Evolutionary conservation across 2,797 vertebrate genomes (phyloP), one percentile per base, ranked within the genome.

Genomic region (Takifugu ocellatus): DNA sequence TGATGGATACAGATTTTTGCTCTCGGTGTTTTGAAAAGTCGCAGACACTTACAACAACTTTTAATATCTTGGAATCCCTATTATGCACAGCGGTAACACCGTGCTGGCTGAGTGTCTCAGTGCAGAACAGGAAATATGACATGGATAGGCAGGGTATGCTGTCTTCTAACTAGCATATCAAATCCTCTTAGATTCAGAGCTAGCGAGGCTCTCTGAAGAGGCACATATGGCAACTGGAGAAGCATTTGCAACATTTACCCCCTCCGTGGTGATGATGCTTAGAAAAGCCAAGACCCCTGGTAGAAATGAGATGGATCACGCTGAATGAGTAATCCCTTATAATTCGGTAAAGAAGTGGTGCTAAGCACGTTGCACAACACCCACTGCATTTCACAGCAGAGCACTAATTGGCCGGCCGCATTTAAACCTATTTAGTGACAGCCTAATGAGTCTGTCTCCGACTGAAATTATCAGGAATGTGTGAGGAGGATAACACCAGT

Each of bases 371-470:
- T 72, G 75, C 78, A 77, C 83, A 86, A 89, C 86, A 89, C 86
- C 84, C 78, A 84, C 83, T 68, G 85, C 84, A 87, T 85, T 75
- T 87, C 87, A 83, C 90, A 89, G 90, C 87, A 76, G 81, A 83
- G 77, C 74, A 78, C 85, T 92, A 92, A 92, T 91, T 91, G 89
- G 89, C 81, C 67, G 74, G 79, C 70, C 85, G 83, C 81, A 87
- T 90, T 92, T 90, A 90, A 91, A 86, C 84, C 86, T 79, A 81
- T 89, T 90, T 88, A 89, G 87, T 82, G 86, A 88, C 84, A 87
- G 84, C 80, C 82, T 90, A 92, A 90, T 90, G 88, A 91, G 85
- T 84, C 76, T 72, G 82, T 78, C 83, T 87, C 72, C 68, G 66
- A 73, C 84, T 64, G 79, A 84, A 84, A 83, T 77, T 25, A 84